Evolutionary conservation across 2,888 invertebrate genomes (phyloP).

Genomic region (Chloroclystis v-ata): DNA sequence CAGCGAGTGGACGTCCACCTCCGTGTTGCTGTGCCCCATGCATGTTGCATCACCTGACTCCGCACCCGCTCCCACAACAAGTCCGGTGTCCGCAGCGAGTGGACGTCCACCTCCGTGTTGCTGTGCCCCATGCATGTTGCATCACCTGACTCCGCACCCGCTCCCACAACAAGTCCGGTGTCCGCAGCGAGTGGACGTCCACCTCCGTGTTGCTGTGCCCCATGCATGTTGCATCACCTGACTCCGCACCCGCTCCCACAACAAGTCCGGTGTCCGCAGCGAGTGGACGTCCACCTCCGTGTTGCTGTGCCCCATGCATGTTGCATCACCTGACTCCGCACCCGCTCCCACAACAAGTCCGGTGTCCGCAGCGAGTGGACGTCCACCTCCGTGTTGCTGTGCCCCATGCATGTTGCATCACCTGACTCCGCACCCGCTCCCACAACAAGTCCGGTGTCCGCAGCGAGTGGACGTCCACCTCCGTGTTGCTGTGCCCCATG

Average conservation of each 20-base stretch:
- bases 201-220: slow-evolving; percentile 96
- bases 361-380: slow-evolving; percentile 95
- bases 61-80: slow-evolving; percentile 96
- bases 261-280: slow-evolving; percentile 93
- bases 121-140: slow-evolving; percentile 99
- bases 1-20: slow-evolving; percentile 92
- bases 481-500: slow-evolving; percentile 98
- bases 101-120: slow-evolving; percentile 95
- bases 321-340: slow-evolving; percentile 97
- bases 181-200: slow-evolving; percentile 93
- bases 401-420: slow-evolving; percentile 99
- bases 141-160: slow-evolving; percentile 95
- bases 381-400: slow-evolving; percentile 95
- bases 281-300: slow-evolving; percentile 95
- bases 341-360: slow-evolving; percentile 96
- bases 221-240: slow-evolving; percentile 99
- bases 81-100: slow-evolving; percentile 94
- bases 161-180: slow-evolving; percentile 97
- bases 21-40: slow-evolving; percentile 98
- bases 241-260: slow-evolving; percentile 97
- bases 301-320: slow-evolving; percentile 98
- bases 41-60: slow-evolving; percentile 98
- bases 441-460: slow-evolving; percentile 96
- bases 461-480: slow-evolving; percentile 92
- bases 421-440: slow-evolving; percentile 95